Base-by-base conservation (phyloP, 2,888 invertebrate genomes). In the Corythucha ciliata region DNA sequence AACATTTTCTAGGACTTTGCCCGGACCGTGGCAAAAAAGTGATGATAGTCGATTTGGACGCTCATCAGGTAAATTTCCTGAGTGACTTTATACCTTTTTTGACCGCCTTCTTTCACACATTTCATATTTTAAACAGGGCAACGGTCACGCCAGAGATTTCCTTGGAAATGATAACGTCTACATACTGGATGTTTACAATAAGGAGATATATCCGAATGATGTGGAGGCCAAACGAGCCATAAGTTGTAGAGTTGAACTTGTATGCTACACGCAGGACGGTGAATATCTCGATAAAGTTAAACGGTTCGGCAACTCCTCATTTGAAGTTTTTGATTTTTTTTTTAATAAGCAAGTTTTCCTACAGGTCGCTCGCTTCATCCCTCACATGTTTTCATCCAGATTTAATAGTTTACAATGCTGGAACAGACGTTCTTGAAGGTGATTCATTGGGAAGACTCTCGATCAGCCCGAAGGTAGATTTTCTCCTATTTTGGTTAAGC, bases 11-110 rank as follows among this genome's bases (percentile, higher is more conserved):
- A 57, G 68, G 72, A 20, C 66, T 70, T 57, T 72, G 75, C 51
- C 65, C 72, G 2, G 65, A 67, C 37, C 63, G 66, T 42, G 74
- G 83, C 25, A 74, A 77, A 67, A 83, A 74, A 33, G 77, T 80
- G 2, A 84, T 92, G 85, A 89, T 92, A 62, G 77, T 92, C 6
- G 92, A 92, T 68, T 72, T 92, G 64, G 91, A 92, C 70, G 91
- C 91, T 3, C 92, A 92, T 70, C 91, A 92, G 77, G 84, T 82
- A 61, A 54, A 56, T 29, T 37, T 47, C 27, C 24, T 53, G 22
- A 20, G 14, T 33, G 18, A 14, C 22, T 29, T 10, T 12, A 29
- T 29, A 12, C 10, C n/a, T 29, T 47, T 14, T 42, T 8, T 10
- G 6, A 8, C 41, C 33, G n/a, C 20, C 48, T 22, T 45, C 34